Evolutionary conservation across 1,140 invertebrate genomes (phyloP).

Genomic region (Plectrocnemia conspersa): DNA sequence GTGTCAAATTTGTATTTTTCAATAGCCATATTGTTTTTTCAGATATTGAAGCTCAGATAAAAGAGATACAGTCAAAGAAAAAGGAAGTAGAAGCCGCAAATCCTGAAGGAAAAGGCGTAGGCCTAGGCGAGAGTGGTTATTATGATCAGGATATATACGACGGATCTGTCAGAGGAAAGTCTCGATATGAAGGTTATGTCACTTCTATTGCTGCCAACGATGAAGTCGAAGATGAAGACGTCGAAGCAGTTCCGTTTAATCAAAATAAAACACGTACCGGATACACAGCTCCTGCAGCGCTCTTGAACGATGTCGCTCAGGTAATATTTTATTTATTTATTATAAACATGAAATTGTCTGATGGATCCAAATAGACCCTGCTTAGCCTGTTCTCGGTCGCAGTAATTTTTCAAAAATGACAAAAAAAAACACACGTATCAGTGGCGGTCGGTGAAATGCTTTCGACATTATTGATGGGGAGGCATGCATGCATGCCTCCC

Average conservation of each 20-base stretch:
- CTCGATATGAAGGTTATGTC: conserved; percentile 89
- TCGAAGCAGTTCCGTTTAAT: conserved; percentile 69
- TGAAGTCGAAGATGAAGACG: conserved; percentile 87
- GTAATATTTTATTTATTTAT: conserved; percentile 48
- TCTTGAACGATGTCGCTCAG: conserved; percentile 86
- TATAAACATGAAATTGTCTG: conserved; percentile 1
- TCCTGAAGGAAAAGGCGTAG: conserved; percentile 69
- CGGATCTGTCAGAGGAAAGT: conserved; percentile 58
- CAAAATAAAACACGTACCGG: conserved; percentile 68
- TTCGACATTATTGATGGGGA: too few species aligned
- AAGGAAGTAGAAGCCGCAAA: conserved; percentile 64
- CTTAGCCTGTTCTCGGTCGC: background rate
- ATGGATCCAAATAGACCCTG: background rate
- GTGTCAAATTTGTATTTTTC: conserved; percentile 1
- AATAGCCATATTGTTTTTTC: too few species aligned
- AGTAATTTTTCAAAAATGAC: too few species aligned
- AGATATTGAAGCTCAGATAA: conserved; percentile 93
- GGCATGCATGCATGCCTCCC: too few species aligned
- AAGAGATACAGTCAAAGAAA: conserved; percentile 84
- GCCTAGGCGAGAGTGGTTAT: conserved; percentile 79
- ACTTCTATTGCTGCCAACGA: conserved; percentile 94
- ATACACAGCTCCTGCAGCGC: conserved; percentile 80
- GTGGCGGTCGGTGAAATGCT: too few species aligned
- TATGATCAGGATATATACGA: conserved; percentile 95
- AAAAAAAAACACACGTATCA: too few species aligned